Conservation (phyloP, 2,888 invertebrate species). For the Mythimna albipuncta region DNA sequence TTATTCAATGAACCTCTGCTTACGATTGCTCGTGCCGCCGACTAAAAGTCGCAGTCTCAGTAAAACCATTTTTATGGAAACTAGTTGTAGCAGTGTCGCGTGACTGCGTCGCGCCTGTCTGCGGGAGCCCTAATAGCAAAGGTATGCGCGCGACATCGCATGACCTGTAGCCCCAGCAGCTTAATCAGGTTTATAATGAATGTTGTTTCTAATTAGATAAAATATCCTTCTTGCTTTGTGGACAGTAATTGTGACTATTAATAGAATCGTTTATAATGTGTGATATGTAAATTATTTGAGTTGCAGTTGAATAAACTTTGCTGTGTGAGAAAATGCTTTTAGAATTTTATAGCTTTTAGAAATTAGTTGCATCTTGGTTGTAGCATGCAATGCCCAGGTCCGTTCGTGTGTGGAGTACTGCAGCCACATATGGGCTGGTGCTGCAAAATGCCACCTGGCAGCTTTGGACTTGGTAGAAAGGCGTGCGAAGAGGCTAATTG, state of each 20-base stretch:
- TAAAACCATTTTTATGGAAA: background rate
- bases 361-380: no score
- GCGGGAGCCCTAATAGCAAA: conserved; percentile 20
- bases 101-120: background rate
- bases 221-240: conserved; percentile 29
- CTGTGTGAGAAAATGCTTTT: conserved; percentile 17
- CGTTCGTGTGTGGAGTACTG: no score
- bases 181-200: conserved; percentile 58
- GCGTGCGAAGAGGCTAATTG: no score
- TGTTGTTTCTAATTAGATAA: conserved; percentile 44
- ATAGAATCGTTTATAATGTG: conserved; percentile 49
- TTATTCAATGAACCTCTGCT: no score
- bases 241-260: conserved; percentile 37
- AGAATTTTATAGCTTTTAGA: conserved; percentile 16
- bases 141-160: conserved; percentile 45
- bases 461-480: no score
- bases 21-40: background rate
- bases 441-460: no score
- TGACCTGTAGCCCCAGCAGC: conserved; percentile 54
- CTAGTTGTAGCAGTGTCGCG: background rate
- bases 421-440: no score
- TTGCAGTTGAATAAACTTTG: conserved; percentile 15
- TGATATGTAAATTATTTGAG: conserved; percentile 52
- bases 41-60: background rate
- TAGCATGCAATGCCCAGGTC: no score